phyloP scores from a whole-genome alignment of 1,140 invertebrate species.

The Papilio polyxenes region DNA sequence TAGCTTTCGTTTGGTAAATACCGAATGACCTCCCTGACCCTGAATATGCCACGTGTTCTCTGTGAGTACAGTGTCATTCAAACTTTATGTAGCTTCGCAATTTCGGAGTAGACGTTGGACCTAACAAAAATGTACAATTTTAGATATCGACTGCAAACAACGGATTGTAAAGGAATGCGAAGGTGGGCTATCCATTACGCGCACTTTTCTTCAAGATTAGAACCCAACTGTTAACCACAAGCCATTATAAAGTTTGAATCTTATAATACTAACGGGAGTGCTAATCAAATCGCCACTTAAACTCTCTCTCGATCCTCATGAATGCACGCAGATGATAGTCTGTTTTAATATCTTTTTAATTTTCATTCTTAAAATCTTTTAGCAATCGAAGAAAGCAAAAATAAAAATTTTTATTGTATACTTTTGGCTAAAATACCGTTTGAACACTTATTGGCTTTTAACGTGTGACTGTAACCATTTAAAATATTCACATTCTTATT shows the following conservation, averaged over 20 bases:
- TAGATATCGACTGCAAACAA: not conserved
- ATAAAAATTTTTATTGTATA: not conserved
- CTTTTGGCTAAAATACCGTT: conserved; percentile 2
- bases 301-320: not conserved
- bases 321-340: conserved; percentile 12
- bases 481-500: not conserved
- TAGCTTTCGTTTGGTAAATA: conserved; percentile 63
- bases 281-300: conserved; percentile 33
- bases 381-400: not conserved
- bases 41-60: conserved; percentile 48
- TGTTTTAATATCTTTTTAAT: conserved; percentile 28
- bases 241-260: not conserved
- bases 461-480: not conserved
- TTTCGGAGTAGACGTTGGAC: not conserved
- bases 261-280: conserved; percentile 23
- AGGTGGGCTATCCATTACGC: too few species aligned
- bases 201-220: too few species aligned
- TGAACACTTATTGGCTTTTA: conserved; percentile 8
- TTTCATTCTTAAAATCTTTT: conserved; percentile 16
- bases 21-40: conserved; percentile 59
- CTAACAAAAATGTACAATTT: not conserved
- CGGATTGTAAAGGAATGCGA: too few species aligned
- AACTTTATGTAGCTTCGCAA: not conserved
- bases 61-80: not conserved
- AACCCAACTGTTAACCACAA: not conserved